Evolutionary conservation across 2,113 vertebrate species (phyloP).

Genomic region (Coreoperca whiteheadi): DNA sequence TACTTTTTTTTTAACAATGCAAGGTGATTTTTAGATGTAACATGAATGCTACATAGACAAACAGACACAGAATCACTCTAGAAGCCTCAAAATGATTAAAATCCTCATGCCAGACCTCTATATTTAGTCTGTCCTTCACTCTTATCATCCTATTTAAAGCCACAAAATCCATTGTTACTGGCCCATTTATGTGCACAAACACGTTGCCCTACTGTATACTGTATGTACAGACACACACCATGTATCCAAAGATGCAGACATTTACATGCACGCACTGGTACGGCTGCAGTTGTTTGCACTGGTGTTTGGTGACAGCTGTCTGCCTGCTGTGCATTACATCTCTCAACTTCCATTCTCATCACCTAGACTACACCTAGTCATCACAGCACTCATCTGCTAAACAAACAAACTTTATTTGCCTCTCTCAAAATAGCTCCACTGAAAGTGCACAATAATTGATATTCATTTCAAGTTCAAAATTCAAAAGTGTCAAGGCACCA

Average conservation of each 20-base stretch:
- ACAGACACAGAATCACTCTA: not conserved
- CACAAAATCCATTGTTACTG: not conserved
- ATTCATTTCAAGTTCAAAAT: constrained; percentile 29
- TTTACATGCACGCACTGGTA: not conserved
- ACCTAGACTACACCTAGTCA: not conserved
- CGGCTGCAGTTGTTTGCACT: constrained; percentile 18
- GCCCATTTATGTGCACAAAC: not conserved
- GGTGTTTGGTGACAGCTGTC: constrained; percentile 34
- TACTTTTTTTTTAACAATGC: not conserved
- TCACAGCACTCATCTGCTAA: constrained; percentile 10
- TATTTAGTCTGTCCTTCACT: not conserved
- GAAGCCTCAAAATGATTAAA: too few species aligned
- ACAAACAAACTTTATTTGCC: constrained; percentile 33
- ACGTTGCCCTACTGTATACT: not conserved
- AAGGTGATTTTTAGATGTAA: not conserved
- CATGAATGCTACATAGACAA: not conserved
- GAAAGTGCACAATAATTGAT: constrained; percentile 29
- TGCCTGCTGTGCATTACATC: not conserved
- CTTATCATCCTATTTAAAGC: not conserved
- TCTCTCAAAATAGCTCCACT: constrained; percentile 6
- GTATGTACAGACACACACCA: not conserved
- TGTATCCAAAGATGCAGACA: not conserved
- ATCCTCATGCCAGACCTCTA: not conserved
- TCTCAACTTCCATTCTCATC: constrained; percentile 27
- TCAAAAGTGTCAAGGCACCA: constrained; percentile 12